Conservation (phyloP, 2,888 invertebrate species). For the Scaptomyza tumidula region DNA sequence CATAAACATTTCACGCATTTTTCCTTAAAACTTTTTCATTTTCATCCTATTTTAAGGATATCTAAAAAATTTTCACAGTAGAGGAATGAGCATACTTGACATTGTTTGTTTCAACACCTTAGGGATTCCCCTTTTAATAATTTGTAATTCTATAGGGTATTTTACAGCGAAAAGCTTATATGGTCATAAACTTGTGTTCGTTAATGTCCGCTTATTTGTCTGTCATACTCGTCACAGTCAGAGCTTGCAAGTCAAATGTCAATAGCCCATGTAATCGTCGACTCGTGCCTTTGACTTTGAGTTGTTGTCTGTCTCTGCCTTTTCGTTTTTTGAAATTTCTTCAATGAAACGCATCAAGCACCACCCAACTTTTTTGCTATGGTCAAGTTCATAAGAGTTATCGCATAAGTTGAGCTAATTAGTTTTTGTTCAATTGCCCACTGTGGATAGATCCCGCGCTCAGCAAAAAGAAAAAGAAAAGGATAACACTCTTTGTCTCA, state of each 20-base stretch:
- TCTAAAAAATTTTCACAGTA: too few species aligned
- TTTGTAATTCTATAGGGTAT: conserved; percentile 1
- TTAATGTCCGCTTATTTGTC: conserved; percentile 30
- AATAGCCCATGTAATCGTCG: conserved; percentile 51
- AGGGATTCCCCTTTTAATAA: not conserved
- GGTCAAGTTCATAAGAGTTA: conserved; percentile 42
- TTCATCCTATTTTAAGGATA: too few species aligned
- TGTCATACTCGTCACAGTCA: conserved; percentile 20
- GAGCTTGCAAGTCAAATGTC: conserved; percentile 57
- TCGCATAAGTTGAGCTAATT: conserved; percentile 58
- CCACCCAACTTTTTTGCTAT: conserved; percentile 13
- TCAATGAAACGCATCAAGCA: conserved; percentile 17
- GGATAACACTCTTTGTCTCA: conserved; percentile 25
- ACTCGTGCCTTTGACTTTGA: conserved; percentile 19
- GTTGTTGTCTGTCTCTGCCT: not conserved
- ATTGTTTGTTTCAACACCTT: not conserved
- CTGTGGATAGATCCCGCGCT: conserved; percentile 35
- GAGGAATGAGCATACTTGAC: too few species aligned
- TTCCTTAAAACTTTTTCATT: too few species aligned
- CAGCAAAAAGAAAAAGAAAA: conserved; percentile 7
- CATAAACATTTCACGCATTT: too few species aligned
- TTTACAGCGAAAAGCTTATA: not conserved
- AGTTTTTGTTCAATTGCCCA: conserved; percentile 56
- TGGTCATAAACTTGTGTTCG: conserved; percentile 29
- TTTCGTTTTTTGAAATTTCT: conserved; percentile 1